These are phyloP conservation scores for Archips xylosteana DNA, from an alignment of 2,888 invertebrate species.

Conservation along the genomic window DNA sequence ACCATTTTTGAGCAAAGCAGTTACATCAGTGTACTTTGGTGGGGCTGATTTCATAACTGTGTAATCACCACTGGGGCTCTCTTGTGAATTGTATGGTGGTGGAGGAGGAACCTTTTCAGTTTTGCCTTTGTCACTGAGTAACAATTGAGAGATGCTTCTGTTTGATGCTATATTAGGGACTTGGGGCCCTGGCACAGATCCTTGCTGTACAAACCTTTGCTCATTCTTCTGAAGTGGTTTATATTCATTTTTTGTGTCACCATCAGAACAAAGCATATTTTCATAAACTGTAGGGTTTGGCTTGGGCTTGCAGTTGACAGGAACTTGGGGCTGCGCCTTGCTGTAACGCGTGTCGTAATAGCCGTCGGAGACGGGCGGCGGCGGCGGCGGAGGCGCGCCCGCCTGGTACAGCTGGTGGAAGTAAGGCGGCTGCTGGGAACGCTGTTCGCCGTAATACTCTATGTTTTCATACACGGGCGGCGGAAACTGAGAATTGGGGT, in stretches of 20 bases:
- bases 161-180: slow-evolving; percentile 70
- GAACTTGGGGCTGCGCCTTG: slow-evolving; percentile 94
- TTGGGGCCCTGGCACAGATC: slow-evolving; percentile 76
- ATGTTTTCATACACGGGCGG: slow-evolving; percentile 92
- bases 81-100: slow-evolving; percentile 71
- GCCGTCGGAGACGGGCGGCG: slow-evolving; percentile 75
- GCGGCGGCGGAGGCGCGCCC: slow-evolving; percentile 72
- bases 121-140: slow-evolving; percentile 78
- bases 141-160: slow-evolving; percentile 65
- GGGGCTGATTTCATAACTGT: slow-evolving; percentile 82
- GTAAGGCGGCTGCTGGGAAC: slow-evolving; percentile 85
- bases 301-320: slow-evolving; percentile 83
- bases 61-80: slow-evolving; percentile 75
- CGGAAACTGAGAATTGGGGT: slow-evolving; percentile 72
- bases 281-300: slow-evolving; percentile 77
- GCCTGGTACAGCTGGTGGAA: slow-evolving; percentile 86
- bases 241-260: slow-evolving; percentile 74
- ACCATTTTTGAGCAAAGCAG: slow-evolving; percentile 72
- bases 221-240: slow-evolving; percentile 69
- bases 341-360: slow-evolving; percentile 86
- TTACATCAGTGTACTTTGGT: slow-evolving; percentile 80
- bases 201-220: slow-evolving; percentile 74
- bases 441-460: slow-evolving; percentile 89
- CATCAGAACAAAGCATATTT: slow-evolving; percentile 79
- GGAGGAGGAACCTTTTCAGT: slow-evolving; percentile 81